Base-by-base conservation (phyloP, 2,888 invertebrate genomes). In the Lithophane ornitopus region DNA sequence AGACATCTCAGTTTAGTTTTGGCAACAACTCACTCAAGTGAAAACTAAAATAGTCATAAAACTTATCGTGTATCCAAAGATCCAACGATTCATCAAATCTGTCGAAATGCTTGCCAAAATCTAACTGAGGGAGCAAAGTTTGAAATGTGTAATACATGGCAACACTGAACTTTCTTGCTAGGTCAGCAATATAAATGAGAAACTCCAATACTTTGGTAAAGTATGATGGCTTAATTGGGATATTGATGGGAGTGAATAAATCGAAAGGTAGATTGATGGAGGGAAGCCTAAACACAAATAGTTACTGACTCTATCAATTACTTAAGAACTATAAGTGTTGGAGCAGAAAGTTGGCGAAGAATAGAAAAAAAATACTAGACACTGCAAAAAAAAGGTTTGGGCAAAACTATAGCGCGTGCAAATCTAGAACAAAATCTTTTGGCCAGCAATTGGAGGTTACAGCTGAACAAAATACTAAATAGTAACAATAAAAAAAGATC, bases 21-120 rank as follows among this genome's bases (percentile, higher is more conserved):
- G 44, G 68, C 68, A 85, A 74, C 46, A 54, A 58, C 61, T 62
- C 49, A 41, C 19, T 59, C 26, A 26, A 71, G 26, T 85, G 34
- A 56, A 63, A 81, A 80, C 84, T 76, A 67, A 80, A 80, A 86
- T 81, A 86, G 56, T 54, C 62, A 80, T 84, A 80, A 87, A 88
- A 88, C 84, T 81, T 79, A 74, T 61, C 61, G 44, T 63, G 56
- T 76, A 78, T 65, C 54, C 54, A 59, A 67, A 78, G 73, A 80
- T 80, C 68, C 69, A 62, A 71, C 76, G 78, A 87, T 88, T 87
- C 85, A 87, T 87, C 87, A 88, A 85, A 84, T 85, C 78, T 85
- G 87, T 80, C 81, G 74, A 81, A 87, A 82, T 70, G 81, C 61
- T 72, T 82, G 79, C 80, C 76, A 81, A 86, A 81, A 78, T 76